Evolutionary conservation across 2,888 invertebrate genomes (phyloP).

Genomic region (Sarcophaga rosellei): DNA sequence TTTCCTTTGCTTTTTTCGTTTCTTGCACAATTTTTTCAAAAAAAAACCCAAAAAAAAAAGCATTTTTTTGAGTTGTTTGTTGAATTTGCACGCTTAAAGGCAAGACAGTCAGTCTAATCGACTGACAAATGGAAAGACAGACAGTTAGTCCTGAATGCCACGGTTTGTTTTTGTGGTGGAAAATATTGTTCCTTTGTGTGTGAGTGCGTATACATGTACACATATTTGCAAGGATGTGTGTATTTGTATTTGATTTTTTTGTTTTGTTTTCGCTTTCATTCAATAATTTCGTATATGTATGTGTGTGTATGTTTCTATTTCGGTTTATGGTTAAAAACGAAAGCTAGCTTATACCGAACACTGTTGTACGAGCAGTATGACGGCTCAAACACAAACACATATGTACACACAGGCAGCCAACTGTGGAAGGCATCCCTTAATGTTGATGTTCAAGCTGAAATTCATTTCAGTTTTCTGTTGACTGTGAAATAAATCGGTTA

Average conservation of each 20-base stretch:
- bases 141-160: background rate
- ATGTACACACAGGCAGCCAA: background rate
- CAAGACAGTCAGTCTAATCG: background rate
- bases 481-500: constrained; percentile 64
- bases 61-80: constrained; percentile 6
- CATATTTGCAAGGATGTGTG: constrained; percentile 14
- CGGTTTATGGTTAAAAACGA: constrained; percentile 44
- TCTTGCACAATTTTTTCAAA: no score
- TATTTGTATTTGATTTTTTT: constrained; percentile 19
- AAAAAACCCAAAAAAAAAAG: no score
- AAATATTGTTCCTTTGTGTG: constrained; percentile 27
- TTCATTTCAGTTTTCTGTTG: constrained; percentile 62
- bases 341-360: constrained; percentile 18
- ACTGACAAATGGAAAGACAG: background rate
- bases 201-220: constrained; percentile 2
- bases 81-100: constrained; percentile 19
- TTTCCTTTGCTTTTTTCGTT: background rate
- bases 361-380: constrained; percentile 32
- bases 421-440: constrained; percentile 41
- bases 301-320: no score
- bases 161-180: constrained; percentile 16
- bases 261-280: constrained; percentile 43
- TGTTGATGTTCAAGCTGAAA: constrained; percentile 37
- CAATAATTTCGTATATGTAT: constrained; percentile 1
- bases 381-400: background rate